These are phyloP conservation scores for Tiaroga cobitis DNA, from an alignment of 2,797 vertebrate genomes.

Conservation along the genomic window DNA sequence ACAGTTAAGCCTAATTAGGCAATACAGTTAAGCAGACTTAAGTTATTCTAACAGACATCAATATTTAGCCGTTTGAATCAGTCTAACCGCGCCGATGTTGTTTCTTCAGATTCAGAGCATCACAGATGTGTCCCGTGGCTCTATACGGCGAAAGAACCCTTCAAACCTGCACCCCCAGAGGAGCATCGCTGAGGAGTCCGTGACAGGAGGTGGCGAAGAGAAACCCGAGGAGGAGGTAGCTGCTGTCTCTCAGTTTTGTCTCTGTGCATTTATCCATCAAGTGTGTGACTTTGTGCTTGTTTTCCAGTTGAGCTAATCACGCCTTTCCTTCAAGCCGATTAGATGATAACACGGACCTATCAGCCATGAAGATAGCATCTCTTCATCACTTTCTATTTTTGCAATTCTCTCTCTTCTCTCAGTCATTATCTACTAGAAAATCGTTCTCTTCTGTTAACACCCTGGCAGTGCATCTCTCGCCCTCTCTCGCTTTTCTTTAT, in stretches of 20 bases:
- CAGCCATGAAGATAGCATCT: constrained; percentile 25
- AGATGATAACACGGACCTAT: constrained; percentile 21
- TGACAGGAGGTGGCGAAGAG: constrained; percentile 81
- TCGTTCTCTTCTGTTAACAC: not conserved
- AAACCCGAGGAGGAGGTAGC: constrained; percentile 88
- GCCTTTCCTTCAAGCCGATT: constrained; percentile 10
- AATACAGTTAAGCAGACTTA: not conserved
- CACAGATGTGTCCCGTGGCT: constrained; percentile 95
- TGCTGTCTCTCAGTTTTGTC: not conserved
- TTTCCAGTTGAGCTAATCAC: constrained; percentile 23
- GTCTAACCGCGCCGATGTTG: not conserved
- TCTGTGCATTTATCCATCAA: constrained; percentile 4
- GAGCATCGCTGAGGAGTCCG: constrained; percentile 82
- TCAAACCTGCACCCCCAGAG: constrained; percentile 80
- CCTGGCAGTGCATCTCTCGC: not conserved
- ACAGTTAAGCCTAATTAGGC: too few relatives aligned
- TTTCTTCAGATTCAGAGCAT: constrained; percentile 93
- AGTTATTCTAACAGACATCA: not conserved
- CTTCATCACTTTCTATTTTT: constrained; percentile 11
- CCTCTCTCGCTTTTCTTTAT: not conserved
- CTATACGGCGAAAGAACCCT: constrained; percentile 93
- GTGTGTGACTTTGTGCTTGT: constrained; percentile 12
- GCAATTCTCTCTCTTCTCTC: constrained; percentile 1
- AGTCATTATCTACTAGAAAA: constrained; percentile 19
- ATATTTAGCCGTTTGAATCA: not conserved